Conservation (phyloP, 2,113 vertebrate species). For the Cynocephalus volans region DNA sequence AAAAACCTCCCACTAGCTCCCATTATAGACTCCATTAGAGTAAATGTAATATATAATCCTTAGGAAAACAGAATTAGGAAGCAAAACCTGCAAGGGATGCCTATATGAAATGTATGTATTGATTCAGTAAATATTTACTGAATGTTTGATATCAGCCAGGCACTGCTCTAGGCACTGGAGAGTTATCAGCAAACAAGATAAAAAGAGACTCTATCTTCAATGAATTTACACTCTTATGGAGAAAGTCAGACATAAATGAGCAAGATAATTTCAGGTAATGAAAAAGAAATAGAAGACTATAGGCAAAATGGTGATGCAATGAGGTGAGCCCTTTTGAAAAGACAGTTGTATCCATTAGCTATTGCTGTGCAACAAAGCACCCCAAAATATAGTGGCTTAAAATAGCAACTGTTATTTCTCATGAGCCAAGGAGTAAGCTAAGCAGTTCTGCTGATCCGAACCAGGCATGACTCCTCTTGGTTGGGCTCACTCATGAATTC, state of each 20-base stretch:
- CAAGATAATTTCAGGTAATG: background rate
- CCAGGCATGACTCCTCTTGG: background rate
- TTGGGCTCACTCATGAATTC: background rate
- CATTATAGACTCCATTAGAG: background rate
- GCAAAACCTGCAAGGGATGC: slow-evolving; percentile 19
- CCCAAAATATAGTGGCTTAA: background rate
- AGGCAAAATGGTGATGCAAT: background rate
- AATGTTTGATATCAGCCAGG: slow-evolving; percentile 14
- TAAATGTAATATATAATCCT: slow-evolving; percentile 60
- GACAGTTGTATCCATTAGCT: background rate
- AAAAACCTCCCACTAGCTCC: background rate
- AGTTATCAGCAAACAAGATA: slow-evolving; percentile 36
- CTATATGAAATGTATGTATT: slow-evolving; percentile 28
- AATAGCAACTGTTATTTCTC: background rate
- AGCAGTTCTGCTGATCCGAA: background rate
- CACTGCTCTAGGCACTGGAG: background rate
- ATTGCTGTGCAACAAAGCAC: background rate
- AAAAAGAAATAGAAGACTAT: background rate
- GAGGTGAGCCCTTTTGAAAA: background rate
- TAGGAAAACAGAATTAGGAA: slow-evolving; percentile 59
- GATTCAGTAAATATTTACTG: slow-evolving; percentile 58
- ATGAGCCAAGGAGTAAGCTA: background rate
- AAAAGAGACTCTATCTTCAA: slow-evolving; percentile 17
- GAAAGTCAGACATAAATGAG: background rate
- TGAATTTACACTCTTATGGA: background rate